phyloP scores from a whole-genome alignment of 2,113 vertebrate genomes.

The Axis porcinus region DNA sequence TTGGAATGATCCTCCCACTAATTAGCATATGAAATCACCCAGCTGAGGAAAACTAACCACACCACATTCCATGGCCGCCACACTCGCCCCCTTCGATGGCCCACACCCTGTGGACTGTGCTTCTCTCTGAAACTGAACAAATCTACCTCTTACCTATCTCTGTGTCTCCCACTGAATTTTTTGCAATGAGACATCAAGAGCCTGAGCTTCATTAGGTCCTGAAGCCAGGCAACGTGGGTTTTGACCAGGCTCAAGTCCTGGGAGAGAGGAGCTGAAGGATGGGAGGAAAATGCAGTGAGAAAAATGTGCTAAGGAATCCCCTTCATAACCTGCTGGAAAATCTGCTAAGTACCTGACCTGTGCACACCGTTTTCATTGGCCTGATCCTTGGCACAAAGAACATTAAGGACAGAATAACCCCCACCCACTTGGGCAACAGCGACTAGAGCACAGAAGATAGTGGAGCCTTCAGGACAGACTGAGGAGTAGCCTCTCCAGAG shows the following conservation, averaged over 20 bases:
- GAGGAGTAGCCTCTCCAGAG: background rate
- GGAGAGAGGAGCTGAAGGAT: background rate
- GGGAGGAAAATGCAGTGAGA: background rate
- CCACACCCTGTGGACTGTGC: background rate
- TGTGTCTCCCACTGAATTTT: background rate
- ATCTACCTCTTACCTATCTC: background rate
- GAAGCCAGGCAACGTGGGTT: background rate
- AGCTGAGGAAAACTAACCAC: background rate
- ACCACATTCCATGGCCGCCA: accelerated
- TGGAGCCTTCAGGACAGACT: background rate
- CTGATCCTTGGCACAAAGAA: background rate
- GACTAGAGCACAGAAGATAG: background rate
- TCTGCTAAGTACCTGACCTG: background rate
- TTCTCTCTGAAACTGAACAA: background rate
- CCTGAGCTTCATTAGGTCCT: background rate
- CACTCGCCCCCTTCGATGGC: background rate
- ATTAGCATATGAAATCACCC: background rate
- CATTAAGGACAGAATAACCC: background rate
- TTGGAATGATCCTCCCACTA: background rate
- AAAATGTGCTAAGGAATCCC: background rate
- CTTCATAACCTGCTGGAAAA: background rate
- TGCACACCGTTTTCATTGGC: background rate
- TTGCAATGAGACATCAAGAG: background rate
- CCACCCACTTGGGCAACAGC: background rate
- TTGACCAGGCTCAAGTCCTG: background rate